Base-by-base conservation (phyloP, 1,140 invertebrate species). In the Bombyx mandarina region DNA sequence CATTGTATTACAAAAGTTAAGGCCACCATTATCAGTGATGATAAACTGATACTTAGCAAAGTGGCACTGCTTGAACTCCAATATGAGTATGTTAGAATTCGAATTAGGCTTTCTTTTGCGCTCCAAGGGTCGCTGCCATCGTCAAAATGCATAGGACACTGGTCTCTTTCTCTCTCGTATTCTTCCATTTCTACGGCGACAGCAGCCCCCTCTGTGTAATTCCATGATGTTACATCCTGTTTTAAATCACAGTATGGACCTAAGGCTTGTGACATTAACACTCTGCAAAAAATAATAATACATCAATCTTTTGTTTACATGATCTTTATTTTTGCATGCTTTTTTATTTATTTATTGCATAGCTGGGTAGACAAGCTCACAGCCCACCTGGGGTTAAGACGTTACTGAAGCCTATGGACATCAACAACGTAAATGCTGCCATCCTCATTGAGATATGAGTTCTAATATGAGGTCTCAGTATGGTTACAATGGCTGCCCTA, bases 61-160 rank as follows among this genome's bases (percentile, higher is more conserved):
- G 54, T n/a, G 42, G 61, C 67, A 50, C 63, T 60, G 48, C 66
- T 83, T 49, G 45, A 45, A 46, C 75, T 76, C 81, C 82, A 86
- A 58, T 80, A 80, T 8, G 85, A 88, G 52, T 89, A 93, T 45
- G 86, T 88, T 57, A 95, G 94, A 7, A 94, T 76, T 74, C 92
- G 92, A 22, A 94, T 90, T 51, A 89, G 91, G 67, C 92, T 94
- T 71, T 95, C 94, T 26, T 91, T 91, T 52, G 90, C 79, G 22
- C 90, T 73, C 94, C 95, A 98, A 0, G 97, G 97, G 88, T 98
- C 92, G 42, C 89, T 87, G 1, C 97, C 97, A 82, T 98, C 96
- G 73, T 98, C 96, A 79, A 98, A 98, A 78, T 94, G 92, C 96
- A 98, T 97, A 0, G 97, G 96, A 83, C 97, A 98, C 71, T 96